Evolutionary conservation across 1,140 invertebrate species (phyloP), one percentile per base, ranked within the genome.

Genomic region (Drosophila pruinosa): DNA sequence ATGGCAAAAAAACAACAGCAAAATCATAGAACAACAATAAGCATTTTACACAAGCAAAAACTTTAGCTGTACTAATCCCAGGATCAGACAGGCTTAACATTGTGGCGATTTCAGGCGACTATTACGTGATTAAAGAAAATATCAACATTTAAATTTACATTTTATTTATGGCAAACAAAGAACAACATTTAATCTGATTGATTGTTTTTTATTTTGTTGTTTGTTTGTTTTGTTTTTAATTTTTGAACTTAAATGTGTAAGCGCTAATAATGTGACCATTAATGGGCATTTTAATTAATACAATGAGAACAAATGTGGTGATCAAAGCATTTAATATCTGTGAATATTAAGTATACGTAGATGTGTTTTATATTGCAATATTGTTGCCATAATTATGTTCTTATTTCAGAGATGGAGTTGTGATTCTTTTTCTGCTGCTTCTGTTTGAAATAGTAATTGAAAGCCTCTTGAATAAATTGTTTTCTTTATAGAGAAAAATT

Each of bases 61-160:
- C 53, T 50, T 78, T 54, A 64, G 22, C 10, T 38, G 19, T 34
- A 12, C 26, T 65, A 79, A 78, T 70, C 12, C 41, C 47, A 24
- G 28, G 63, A 31, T 78, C 56, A 78, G 61, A 77, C 22, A 14
- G 61, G 28, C 21, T 71, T 71, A 38, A 61, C 59, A 41, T 52
- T 34, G n/a, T 34, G n/a, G n/a, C n/a, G n/a, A 39, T 28, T 21
- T 7, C 24, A 21, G 34, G 22, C 10, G 38, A 58, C 8, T 34
- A n/a, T 34, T 34, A 6, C n/a, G 31, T 34, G 24, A 21, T 58
- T 31, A 8, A 12, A 43, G 39, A 41, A 3, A 21, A 41, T 3
- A 17, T 7, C 17, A 17, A 19, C 6, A 2, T 4, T 39, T 19
- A 8, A 39, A 19, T 8, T 12, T 34, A n/a, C 31, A 34, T n/a